Percentiles rank a stretch among this genome's conserved stretches.
These are phyloP conservation scores for Coreius guichenoti DNA, from an alignment of 2,797 vertebrate genomes.

Conservation along the genomic window DNA sequence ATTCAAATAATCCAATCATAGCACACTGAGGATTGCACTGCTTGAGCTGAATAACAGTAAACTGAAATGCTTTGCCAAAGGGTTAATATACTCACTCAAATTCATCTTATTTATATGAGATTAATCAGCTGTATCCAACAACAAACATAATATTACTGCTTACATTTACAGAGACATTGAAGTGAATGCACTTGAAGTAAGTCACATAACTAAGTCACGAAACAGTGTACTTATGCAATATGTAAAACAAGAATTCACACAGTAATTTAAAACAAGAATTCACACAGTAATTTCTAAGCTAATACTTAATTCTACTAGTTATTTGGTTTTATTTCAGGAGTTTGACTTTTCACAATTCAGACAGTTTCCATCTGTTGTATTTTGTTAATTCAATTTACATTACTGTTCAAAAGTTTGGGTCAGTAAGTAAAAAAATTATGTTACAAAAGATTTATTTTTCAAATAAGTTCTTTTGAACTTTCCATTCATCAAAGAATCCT, in stretches of 20 bases:
- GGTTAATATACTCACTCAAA: not conserved
- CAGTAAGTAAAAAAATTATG: no score
- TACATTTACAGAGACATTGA: not conserved
- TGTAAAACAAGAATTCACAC: not conserved
- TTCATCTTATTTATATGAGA: not conserved
- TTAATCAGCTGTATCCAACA: constrained; percentile 6
- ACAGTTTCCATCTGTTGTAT: not conserved
- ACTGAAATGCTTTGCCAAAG: not conserved
- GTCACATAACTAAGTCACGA: not conserved
- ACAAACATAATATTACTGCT: not conserved
- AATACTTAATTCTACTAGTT: not conserved
- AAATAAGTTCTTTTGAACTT: no score
- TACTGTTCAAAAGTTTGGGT: not conserved
- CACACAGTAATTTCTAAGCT: not conserved
- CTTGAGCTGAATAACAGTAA: not conserved
- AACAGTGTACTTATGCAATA: not conserved
- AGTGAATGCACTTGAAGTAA: not conserved
- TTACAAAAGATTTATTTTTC: no score
- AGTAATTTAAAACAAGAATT: not conserved
- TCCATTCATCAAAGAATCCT: no score
- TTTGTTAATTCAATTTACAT: not conserved
- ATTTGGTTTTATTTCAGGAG: not conserved
- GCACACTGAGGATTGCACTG: not conserved
- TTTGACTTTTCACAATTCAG: not conserved
- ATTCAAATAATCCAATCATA: constrained; percentile 11